phyloP scores from a whole-genome alignment of 2,113 vertebrate species.

The Equus quagga region DNA sequence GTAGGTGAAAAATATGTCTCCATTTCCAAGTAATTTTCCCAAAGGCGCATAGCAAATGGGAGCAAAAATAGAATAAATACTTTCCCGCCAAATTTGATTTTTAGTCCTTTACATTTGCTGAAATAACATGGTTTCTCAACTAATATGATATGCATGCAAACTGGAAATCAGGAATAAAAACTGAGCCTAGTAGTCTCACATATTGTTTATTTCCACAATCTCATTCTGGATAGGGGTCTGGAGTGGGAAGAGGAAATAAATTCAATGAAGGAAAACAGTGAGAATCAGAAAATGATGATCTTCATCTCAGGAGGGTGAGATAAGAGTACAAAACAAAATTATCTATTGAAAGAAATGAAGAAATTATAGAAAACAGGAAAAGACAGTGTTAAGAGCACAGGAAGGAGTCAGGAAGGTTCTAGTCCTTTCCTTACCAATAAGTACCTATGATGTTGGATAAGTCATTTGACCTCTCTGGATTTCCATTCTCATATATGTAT shows the following conservation, averaged over 20 bases:
- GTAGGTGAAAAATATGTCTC: neutral
- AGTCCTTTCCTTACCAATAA: neutral
- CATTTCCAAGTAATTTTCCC: constrained; percentile 35
- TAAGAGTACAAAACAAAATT: neutral
- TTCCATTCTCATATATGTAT: neutral
- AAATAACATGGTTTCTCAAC: constrained; percentile 27
- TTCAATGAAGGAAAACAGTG: neutral
- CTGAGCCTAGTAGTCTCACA: neutral
- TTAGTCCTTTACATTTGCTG: neutral
- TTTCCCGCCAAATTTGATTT: neutral
- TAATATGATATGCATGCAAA: neutral
- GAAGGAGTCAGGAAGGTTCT: neutral
- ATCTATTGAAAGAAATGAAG: neutral
- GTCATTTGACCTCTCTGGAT: neutral
- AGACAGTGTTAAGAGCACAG: neutral
- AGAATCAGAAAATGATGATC: neutral
- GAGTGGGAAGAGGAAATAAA: constrained; percentile 7
- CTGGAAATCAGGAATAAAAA: constrained; percentile 17
- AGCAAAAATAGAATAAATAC: neutral
- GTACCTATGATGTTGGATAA: neutral
- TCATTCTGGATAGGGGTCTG: neutral
- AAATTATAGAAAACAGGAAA: constrained; percentile 18
- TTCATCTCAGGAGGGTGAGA: constrained; percentile 1
- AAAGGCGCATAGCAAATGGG: neutral
- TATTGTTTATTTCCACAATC: constrained; percentile 10